phyloP scores from a whole-genome alignment of 1,140 invertebrate genomes.

The Heliconius nattereri region DNA sequence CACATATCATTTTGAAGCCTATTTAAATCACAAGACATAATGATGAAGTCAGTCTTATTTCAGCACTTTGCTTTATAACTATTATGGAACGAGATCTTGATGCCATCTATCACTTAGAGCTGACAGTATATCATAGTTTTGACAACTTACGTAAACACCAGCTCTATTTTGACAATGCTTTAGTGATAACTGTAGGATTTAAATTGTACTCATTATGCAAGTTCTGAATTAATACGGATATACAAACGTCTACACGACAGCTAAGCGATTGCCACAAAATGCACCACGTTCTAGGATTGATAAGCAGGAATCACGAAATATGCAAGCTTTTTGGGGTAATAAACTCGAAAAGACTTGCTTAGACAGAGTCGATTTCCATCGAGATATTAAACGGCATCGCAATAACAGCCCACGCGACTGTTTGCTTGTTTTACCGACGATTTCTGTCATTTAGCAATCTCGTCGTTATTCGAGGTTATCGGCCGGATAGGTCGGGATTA shows the following conservation, averaged over 20 bases:
- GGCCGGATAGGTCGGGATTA: constrained; percentile 25
- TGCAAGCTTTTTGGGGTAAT: constrained; percentile 5
- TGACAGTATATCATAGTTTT: constrained; percentile 28
- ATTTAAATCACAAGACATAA: constrained; percentile 1
- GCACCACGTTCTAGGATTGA: constrained; percentile 3
- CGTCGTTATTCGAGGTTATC: constrained; percentile 28
- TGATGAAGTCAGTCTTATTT: neutral
- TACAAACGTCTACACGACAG: neutral
- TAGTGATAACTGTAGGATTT: constrained; percentile 15
- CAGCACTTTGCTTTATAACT: constrained; percentile 20
- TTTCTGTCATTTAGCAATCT: constrained; percentile 33
- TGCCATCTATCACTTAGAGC: constrained; percentile 23
- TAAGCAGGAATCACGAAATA: constrained; percentile 2
- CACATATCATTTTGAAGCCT: constrained; percentile 11
- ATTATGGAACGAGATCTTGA: constrained; percentile 25
- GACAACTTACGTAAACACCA: constrained; percentile 27
- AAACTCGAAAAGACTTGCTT: constrained; percentile 19
- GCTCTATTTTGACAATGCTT: constrained; percentile 24
- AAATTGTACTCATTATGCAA: neutral
- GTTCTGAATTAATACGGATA: neutral
- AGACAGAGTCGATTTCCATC: constrained; percentile 23
- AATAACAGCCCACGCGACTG: constrained; percentile 28
- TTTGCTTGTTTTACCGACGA: constrained; percentile 34
- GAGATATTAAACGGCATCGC: constrained; percentile 29
- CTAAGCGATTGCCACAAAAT: neutral